Evolutionary conservation across 2,888 invertebrate genomes (phyloP).

Genomic region (Junonia oenone): DNA sequence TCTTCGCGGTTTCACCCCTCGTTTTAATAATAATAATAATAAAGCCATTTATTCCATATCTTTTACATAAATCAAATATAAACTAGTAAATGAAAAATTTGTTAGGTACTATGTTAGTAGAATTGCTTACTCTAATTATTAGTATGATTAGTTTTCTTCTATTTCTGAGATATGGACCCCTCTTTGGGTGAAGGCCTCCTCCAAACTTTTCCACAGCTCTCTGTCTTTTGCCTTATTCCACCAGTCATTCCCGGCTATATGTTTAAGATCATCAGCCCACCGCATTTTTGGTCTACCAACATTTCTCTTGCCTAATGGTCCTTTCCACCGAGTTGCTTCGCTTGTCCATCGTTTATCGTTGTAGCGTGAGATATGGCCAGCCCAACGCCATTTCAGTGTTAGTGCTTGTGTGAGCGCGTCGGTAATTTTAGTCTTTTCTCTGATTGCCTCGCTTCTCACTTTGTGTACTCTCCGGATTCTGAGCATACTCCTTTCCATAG

Average conservation of each 20-base stretch:
- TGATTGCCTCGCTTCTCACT: no score
- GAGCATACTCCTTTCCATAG: no score
- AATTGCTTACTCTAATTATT: background rate
- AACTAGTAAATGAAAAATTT: no score
- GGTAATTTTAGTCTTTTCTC: no score
- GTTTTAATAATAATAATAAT: no score
- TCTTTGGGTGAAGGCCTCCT: background rate
- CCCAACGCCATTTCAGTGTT: background rate
- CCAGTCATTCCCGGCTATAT: background rate
- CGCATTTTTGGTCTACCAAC: background rate
- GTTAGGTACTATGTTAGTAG: background rate
- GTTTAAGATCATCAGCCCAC: background rate
- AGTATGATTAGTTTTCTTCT: background rate
- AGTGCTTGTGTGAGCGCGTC: background rate
- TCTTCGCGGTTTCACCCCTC: no score
- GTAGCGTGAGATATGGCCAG: background rate
- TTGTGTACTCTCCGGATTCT: no score
- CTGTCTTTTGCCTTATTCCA: background rate
- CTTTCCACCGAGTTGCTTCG: background rate
- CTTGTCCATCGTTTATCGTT: background rate
- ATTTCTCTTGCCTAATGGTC: background rate
- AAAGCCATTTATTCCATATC: no score
- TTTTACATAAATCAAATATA: no score
- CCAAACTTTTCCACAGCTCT: background rate
- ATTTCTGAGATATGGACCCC: background rate